phyloP scores from a whole-genome alignment of 2,797 vertebrate genomes.

The Bovichtus diacanthus region DNA sequence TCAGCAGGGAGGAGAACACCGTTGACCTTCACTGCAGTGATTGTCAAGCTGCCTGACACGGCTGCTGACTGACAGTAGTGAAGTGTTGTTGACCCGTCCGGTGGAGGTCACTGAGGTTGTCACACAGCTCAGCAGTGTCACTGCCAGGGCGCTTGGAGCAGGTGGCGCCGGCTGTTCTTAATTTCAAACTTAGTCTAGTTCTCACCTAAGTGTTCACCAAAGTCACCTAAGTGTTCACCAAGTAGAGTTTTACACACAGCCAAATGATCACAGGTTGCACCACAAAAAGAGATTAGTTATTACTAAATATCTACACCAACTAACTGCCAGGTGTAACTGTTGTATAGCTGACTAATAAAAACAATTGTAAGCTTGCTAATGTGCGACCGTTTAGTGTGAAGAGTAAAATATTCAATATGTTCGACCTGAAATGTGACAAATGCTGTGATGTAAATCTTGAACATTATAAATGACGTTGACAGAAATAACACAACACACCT shows the following conservation, averaged over 20 bases:
- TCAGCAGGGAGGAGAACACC: neutral
- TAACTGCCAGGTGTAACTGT: neutral
- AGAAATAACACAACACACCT: neutral
- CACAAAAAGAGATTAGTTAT: too few species aligned
- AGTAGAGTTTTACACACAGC: neutral
- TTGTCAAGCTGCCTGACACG: neutral
- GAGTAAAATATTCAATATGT: neutral
- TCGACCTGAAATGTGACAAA: neutral
- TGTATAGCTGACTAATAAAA: neutral
- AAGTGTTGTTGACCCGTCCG: neutral
- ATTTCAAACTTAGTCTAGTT: neutral
- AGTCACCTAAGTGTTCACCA: too few species aligned
- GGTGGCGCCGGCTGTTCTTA: neutral
- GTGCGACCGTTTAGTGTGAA: accelerated
- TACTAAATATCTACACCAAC: too few species aligned
- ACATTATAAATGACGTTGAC: too few species aligned
- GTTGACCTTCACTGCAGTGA: neutral
- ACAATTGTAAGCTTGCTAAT: neutral
- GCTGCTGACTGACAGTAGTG: neutral
- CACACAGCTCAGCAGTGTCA: constrained; percentile 7
- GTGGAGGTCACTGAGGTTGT: neutral
- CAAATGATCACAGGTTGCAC: too few species aligned
- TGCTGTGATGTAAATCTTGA: neutral
- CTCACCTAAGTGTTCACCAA: too few species aligned
- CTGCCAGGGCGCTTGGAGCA: neutral